Base-by-base conservation (phyloP, 2,113 vertebrate species). In the Corythornis cristatus region DNA sequence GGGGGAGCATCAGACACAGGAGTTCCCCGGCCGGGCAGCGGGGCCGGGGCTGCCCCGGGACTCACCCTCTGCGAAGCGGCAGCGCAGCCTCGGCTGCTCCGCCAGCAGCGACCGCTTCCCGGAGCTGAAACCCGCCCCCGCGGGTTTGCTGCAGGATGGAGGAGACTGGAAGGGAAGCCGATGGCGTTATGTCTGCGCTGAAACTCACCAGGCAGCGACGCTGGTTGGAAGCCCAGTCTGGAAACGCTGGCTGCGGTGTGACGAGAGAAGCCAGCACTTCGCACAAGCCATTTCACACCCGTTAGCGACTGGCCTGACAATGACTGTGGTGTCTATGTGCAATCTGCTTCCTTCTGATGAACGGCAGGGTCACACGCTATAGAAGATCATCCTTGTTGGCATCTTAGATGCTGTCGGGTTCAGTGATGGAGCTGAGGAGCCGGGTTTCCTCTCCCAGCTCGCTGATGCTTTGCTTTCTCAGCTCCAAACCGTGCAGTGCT, bases 291-390 rank as follows among this genome's bases (percentile, higher is more conserved):
- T 51, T 51, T 51, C 7, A 22, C 12, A 40, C 29, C 53, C 7
- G 53, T 4, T 4, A 66, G 51, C 50, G 8, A 11, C 8, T 7
- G 12, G 8, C 35, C 15, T 46, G 81, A 3, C 21, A 5, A 7
- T 2, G 22, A 12, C 12, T 29, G 6, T 4, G 8, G 5, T 11
- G n/a, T 8, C 50, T 21, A 0, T 1, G 29, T 23, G 50, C n/a
- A 3, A 2, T 15, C 86, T 74, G 53, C 53, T 22, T 62, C 64
- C 57, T 45, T 13, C 11, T 9, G 48, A 12, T 2, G 12, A n/a
- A 22, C 0, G 28, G 9, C 21, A 9, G 2, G 6, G 11, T 4
- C 14, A 3, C n/a, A 0, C 33, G 13, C 6, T 5, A 15, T 0
- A 15, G 7, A 29, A 3, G 7, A 13, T 15, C 62, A 10, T 14